Percentiles rank a stretch among this genome's conserved stretches.
Conservation (phyloP, 1,140 invertebrate genomes). For the Bicyclus anynana region DNA sequence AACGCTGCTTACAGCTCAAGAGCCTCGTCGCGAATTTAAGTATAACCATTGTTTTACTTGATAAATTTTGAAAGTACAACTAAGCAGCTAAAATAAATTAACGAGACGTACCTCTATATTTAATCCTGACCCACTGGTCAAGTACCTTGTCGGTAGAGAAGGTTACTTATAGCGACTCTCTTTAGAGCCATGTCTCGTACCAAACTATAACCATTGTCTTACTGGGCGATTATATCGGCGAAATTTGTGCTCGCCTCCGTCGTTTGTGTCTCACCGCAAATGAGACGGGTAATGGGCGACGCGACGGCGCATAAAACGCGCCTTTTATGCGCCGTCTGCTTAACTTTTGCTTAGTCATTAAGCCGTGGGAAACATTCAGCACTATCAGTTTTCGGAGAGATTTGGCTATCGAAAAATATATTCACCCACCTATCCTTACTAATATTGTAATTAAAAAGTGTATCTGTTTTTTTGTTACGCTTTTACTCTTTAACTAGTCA, state of each 20-base stretch:
- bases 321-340: conserved; percentile 32
- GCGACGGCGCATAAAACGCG: conserved; percentile 56
- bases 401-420: conserved; percentile 24
- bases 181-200: background rate
- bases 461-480: too few relatives aligned
- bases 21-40: too few relatives aligned
- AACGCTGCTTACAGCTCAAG: too few relatives aligned
- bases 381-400: conserved; percentile 39
- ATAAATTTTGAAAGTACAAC: too few relatives aligned
- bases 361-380: conserved; percentile 53
- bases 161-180: background rate
- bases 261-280: conserved; percentile 61
- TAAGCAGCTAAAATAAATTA: too few relatives aligned
- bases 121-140: background rate
- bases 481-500: too few relatives aligned
- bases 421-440: too few relatives aligned
- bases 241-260: conserved; percentile 61
- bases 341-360: conserved; percentile 68
- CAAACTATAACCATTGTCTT: conserved; percentile 45
- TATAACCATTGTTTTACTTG: too few relatives aligned
- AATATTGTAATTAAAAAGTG: too few relatives aligned
- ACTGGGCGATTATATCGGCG: conserved; percentile 64
- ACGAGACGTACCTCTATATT: too few relatives aligned
- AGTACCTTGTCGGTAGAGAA: background rate
- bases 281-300: conserved; percentile 58